Evolutionary conservation across 2,113 vertebrate species (phyloP).

Genomic region (Heterocephalus glaber): DNA sequence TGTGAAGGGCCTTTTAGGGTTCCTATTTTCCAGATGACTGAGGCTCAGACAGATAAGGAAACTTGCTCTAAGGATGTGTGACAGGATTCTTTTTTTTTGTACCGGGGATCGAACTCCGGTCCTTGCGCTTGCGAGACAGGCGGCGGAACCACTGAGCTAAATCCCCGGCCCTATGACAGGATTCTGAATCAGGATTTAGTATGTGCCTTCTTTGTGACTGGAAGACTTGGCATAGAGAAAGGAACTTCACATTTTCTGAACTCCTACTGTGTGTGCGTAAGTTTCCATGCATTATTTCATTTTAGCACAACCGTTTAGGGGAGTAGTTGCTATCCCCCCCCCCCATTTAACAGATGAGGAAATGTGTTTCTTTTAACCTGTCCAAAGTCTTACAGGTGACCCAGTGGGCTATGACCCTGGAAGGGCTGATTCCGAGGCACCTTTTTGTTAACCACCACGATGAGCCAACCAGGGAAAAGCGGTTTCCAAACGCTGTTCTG

Average conservation of each 20-base stretch:
- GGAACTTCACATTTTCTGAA: background rate
- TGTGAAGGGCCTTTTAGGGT: background rate
- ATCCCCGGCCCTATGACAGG: no score
- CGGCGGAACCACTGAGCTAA: no score
- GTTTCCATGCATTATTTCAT: background rate
- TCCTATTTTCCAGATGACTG: background rate
- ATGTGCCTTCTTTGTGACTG: background rate
- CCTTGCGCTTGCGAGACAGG: no score
- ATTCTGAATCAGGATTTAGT: background rate
- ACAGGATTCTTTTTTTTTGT: background rate
- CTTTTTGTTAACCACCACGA: background rate
- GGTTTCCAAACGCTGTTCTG: conserved; percentile 42
- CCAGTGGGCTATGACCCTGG: background rate
- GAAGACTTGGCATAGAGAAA: background rate
- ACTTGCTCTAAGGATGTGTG: background rate
- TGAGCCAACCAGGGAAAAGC: background rate
- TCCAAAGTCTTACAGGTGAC: background rate
- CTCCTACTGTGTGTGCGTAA: background rate
- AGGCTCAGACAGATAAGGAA: background rate
- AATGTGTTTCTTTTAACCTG: background rate
- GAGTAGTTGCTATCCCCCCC: background rate
- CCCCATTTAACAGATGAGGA: background rate
- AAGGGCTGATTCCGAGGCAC: background rate
- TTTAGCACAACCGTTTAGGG: background rate
- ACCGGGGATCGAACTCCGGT: no score